Percentiles rank a stretch among this genome's conserved stretches.
Evolutionary conservation across 1,140 invertebrate species (phyloP).

Genomic region (Coboldia fuscipes): DNA sequence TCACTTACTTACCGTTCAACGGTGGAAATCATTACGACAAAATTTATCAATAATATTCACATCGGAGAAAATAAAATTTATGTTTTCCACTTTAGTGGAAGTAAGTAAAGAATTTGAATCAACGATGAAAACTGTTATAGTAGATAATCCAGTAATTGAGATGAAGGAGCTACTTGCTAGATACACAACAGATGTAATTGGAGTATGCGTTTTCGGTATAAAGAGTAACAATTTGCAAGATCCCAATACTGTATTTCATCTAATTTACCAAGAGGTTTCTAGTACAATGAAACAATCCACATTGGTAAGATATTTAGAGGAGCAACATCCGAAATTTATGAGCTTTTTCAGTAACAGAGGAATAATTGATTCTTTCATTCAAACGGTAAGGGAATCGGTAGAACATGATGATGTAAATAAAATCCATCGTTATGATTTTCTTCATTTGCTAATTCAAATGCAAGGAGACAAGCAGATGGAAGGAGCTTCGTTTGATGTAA

Average conservation of each 20-base stretch:
- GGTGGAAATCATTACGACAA: constrained; percentile 29
- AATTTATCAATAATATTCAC: constrained; percentile 32
- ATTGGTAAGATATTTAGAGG: no score
- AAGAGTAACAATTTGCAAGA: constrained; percentile 25
- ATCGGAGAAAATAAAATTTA: constrained; percentile 30
- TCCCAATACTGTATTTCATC: no score
- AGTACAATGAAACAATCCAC: no score
- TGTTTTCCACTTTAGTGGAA: constrained; percentile 21
- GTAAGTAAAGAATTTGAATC: constrained; percentile 16
- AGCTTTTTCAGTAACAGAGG: no score
- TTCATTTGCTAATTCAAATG: background rate
- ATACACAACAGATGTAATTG: constrained; percentile 30
- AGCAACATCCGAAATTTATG: no score
- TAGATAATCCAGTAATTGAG: constrained; percentile 21
- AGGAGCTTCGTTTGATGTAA: background rate
- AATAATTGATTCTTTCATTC: no score
- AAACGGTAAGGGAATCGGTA: no score
- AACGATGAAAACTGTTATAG: constrained; percentile 13
- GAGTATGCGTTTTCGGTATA: constrained; percentile 31
- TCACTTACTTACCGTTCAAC: constrained; percentile 22
- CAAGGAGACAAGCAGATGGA: background rate
- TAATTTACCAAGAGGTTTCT: no score
- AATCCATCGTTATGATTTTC: background rate
- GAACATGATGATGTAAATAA: background rate
- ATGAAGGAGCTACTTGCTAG: constrained; percentile 24